Evolutionary conservation across 1,140 invertebrate species (phyloP), one percentile per base, ranked within the genome.

Genomic region (Heliothis virescens): DNA sequence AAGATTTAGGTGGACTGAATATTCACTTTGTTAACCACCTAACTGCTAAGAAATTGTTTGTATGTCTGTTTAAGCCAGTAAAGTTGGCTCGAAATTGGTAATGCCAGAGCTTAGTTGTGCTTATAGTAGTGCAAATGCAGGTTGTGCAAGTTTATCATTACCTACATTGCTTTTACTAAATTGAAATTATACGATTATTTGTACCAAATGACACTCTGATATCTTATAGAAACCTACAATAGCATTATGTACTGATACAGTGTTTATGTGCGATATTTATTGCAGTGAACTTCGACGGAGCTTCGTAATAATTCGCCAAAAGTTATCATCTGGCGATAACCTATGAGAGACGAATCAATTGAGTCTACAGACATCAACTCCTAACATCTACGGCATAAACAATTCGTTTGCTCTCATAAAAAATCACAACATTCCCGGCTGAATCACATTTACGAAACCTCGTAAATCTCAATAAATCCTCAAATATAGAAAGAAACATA

Each of bases 271-370:
- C 41, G 50, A 18, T 50, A 41, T 55, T 72, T 72, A 75, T 50
- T 62, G 57, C 57, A 75, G 5, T 34, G 12, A 47, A 60, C 72
- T 75, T 60, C 16, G 4, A 52, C 29, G 29, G 29, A 80, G 63
- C 69, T 79, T 76, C 52, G 41, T 65, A 69, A 82, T 79, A 86
- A 81, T 81, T 82, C 79, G 81, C 73, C 82, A 87, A 91, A 88
- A 84, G 81, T 87, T 86, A 90, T 92, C 90, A 91, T 89, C 87
- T 92, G 90, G 85, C 83, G 85, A 90, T 93, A 91, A 92, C 89
- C 89, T 92, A 86, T 69, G 87, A 82, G 77, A 82, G 47, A 67
- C 60, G 29, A 78, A 77, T 80, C 59, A 79, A 73, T 77, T 76
- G 29, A 69, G 3, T n/a, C 48, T n/a, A 63, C 18, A 59, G 18